Base-by-base conservation (phyloP, 2,888 invertebrate species). In the Galeopsomyia nigrocyanea region DNA sequence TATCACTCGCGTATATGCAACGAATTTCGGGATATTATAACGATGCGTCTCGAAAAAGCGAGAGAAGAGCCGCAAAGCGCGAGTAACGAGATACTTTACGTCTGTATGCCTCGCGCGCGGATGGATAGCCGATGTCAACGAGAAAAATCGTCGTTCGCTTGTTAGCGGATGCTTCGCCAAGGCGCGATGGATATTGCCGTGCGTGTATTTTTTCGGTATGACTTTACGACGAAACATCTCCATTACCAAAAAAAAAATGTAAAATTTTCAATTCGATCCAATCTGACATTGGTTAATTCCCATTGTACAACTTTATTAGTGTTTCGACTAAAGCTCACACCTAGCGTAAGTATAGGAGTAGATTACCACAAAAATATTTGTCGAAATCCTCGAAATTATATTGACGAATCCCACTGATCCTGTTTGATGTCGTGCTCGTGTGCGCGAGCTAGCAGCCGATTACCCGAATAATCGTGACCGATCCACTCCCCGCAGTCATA, bases 321-420 rank as follows among this genome's bases (percentile, higher is more conserved):
- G 26, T 7, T 39, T 39, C 7, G 13, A 5, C 5, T 39, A 39
- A 39, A 39, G 13, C 13, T 1, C 2, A 10, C 39, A 39, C 5
- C 7, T 7, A 26, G 39, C 7, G 31, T 31, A 5, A 31, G 7
- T 31, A 10, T 7, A 7, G 13, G 39, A 39, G 13, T 10, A 39
- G 39, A 39, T 39, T 39, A 39, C 39, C 7, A 10, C 13, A 57
- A 46, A 46, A 26, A 58, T 72, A 64, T 72, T 68, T 68, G 68
- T 49, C 49, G 55, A 55, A 49, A 60, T 22, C 49, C 68, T 68
- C 53, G 39, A 73, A 65, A 26, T 39, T 65, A 5, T 26, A 61
- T 55, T 64, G 53, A 73, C 68, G 21, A 68, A 68, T 65, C 64
- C 49, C 64, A 63, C 13, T 65, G 16, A 73, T 68, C 64, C 55